These are phyloP conservation scores for Philereme transversata DNA, from an alignment of 2,888 invertebrate genomes.

Conservation along the genomic window DNA sequence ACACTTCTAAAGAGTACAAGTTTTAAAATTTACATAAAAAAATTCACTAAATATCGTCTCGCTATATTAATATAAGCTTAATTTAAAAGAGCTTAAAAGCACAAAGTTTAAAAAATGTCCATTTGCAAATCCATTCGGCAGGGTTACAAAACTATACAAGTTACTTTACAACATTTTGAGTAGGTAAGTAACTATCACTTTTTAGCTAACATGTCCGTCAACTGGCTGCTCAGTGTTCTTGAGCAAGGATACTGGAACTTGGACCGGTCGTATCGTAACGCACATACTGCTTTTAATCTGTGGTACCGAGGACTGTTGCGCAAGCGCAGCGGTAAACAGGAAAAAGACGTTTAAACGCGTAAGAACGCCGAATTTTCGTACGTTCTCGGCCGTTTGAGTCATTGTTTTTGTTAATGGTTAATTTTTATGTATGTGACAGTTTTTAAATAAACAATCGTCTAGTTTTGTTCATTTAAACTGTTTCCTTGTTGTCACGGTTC, in stretches of 20 bases:
- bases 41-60: too few species aligned
- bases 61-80: background rate
- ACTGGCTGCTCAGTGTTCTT: conserved; percentile 31
- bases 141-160: conserved; percentile 27
- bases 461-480: too few species aligned
- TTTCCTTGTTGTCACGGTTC: too few species aligned
- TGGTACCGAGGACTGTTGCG: conserved; percentile 42
- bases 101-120: background rate
- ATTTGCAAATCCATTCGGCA: conserved; percentile 6
- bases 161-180: conserved; percentile 23
- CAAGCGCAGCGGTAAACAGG: conserved; percentile 54
- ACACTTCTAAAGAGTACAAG: too few species aligned
- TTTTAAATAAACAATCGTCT: too few species aligned
- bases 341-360: conserved; percentile 43
- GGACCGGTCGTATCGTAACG: conserved; percentile 48
- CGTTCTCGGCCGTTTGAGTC: conserved; percentile 39
- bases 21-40: too few species aligned
- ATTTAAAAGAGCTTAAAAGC: background rate
- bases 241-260: conserved; percentile 42
- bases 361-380: conserved; percentile 36
- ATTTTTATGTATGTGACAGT: too few species aligned
- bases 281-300: conserved; percentile 14
- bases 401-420: conserved; percentile 3
- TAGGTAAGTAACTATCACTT: conserved; percentile 30
- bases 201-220: conserved; percentile 28